Conservation (phyloP, 2,888 invertebrate genomes). For the Sicus ferrugineus region DNA sequence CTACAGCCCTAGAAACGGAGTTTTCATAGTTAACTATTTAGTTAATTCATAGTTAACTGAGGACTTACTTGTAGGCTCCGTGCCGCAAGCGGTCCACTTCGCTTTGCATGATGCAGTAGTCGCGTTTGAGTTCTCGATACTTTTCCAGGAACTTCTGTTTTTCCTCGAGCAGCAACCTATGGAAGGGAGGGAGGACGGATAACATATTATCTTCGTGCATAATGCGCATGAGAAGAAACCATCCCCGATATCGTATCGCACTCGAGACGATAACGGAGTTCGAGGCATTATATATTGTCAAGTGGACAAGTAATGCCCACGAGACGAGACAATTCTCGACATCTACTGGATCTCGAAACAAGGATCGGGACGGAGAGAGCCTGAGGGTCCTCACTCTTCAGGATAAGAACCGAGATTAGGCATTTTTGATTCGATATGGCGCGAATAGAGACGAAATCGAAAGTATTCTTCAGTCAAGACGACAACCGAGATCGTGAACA, state of each 20-base stretch:
- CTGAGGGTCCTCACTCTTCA: too few relatives aligned
- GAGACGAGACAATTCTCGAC: too few relatives aligned
- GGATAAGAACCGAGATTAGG: too few relatives aligned
- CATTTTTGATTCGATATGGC: too few relatives aligned
- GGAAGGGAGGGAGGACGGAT: background rate
- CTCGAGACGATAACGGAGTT: too few relatives aligned
- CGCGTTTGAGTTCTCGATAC: constrained; percentile 42
- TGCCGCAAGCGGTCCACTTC: constrained; percentile 46
- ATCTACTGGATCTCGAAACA: too few relatives aligned
- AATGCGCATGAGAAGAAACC: background rate
- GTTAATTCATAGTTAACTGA: background rate
- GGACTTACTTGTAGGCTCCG: constrained; percentile 38
- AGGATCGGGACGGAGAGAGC: too few relatives aligned
- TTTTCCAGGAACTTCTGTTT: constrained; percentile 42
- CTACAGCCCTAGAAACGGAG: constrained; percentile 28
- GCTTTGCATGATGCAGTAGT: constrained; percentile 46
- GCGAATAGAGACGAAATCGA: too few relatives aligned
- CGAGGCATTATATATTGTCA: too few relatives aligned
- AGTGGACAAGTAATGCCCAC: background rate
- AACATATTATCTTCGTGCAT: background rate
- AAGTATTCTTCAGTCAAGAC: too few relatives aligned
- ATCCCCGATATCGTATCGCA: background rate
- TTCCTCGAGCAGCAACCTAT: constrained; percentile 43
- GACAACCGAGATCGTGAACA: too few relatives aligned
- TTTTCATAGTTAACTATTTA: too few relatives aligned